These are phyloP conservation scores for Heptascelio sp. DNA, from an alignment of 2,888 invertebrate species.

Conservation along the genomic window DNA sequence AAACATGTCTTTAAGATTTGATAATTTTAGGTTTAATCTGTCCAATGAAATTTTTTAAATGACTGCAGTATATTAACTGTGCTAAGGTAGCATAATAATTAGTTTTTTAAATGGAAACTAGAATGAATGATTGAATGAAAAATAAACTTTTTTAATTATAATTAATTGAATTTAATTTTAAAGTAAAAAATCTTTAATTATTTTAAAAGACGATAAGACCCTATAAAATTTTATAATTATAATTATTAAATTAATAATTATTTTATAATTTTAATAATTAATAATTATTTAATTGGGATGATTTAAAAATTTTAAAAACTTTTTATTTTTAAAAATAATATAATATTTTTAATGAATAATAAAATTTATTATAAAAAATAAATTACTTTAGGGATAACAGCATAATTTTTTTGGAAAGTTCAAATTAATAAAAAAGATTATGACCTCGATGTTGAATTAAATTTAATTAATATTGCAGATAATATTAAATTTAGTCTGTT, in stretches of 20 bases:
- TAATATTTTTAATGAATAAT: slow-evolving; percentile 86
- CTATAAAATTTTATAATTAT: slow-evolving; percentile 90
- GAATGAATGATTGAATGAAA: slow-evolving; percentile 92
- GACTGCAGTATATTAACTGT: slow-evolving; percentile 94
- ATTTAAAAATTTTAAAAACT: slow-evolving; percentile 87
- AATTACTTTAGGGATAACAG: slow-evolving; percentile 96
- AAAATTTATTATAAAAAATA: slow-evolving; percentile 84
- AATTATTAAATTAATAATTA: slow-evolving; percentile 73
- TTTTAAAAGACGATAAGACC: slow-evolving; percentile 93
- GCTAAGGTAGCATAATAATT: slow-evolving; percentile 95
- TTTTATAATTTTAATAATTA: too few relatives aligned
- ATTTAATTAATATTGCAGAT: slow-evolving; percentile 89
- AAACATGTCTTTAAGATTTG: slow-evolving; percentile 91
- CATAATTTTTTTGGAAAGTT: slow-evolving; percentile 93
- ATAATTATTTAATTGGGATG: slow-evolving; percentile 89
- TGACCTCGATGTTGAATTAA: slow-evolving; percentile 97
- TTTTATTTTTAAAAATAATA: slow-evolving; percentile 84
- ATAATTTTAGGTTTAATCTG: slow-evolving; percentile 91
- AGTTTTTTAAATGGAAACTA: slow-evolving; percentile 94
- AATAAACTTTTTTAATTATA: slow-evolving; percentile 87
- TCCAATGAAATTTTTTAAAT: slow-evolving; percentile 90
- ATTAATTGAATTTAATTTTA: slow-evolving; percentile 86
- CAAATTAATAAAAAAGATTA: slow-evolving; percentile 92
- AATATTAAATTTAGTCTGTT: slow-evolving; percentile 92
- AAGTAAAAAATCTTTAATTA: slow-evolving; percentile 89